These are phyloP conservation scores for Parus major DNA, from an alignment of 2,113 vertebrate genomes.

Conservation along the genomic window DNA sequence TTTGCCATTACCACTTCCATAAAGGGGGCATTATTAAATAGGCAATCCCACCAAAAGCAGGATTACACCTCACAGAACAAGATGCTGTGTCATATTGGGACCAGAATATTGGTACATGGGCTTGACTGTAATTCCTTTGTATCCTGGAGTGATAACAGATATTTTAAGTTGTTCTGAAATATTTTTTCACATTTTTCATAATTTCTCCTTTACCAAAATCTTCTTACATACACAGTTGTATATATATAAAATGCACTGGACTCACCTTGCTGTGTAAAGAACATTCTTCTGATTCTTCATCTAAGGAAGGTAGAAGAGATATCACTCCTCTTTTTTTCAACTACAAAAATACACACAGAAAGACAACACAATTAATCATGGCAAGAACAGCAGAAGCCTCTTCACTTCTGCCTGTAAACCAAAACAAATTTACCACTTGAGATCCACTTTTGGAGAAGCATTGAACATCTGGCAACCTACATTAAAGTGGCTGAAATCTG, in stretches of 20 bases:
- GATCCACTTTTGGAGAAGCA: not conserved
- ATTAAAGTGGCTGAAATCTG: not conserved
- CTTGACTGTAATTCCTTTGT: not conserved
- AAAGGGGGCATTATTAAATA: not conserved
- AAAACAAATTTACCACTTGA: not conserved
- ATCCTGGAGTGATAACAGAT: not conserved
- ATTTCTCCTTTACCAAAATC: not conserved
- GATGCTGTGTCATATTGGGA: not conserved
- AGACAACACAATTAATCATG: not conserved
- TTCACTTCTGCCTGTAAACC: not conserved
- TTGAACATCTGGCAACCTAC: not conserved
- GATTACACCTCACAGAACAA: not conserved
- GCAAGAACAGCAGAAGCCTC: not conserved
- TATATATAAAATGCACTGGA: not conserved
- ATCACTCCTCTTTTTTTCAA: constrained; percentile 58
- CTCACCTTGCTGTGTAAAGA: constrained; percentile 69
- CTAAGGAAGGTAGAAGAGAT: constrained; percentile 70
- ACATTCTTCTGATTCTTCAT: constrained; percentile 75
- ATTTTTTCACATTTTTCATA: not conserved
- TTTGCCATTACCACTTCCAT: not conserved
- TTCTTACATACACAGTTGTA: not conserved
- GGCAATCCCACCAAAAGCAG: not conserved
- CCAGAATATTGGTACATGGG: not conserved
- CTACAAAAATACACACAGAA: constrained; percentile 52
- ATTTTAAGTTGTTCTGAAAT: not conserved